Conservation (phyloP, 2,888 invertebrate species). For the Pyrgus malvae region DNA sequence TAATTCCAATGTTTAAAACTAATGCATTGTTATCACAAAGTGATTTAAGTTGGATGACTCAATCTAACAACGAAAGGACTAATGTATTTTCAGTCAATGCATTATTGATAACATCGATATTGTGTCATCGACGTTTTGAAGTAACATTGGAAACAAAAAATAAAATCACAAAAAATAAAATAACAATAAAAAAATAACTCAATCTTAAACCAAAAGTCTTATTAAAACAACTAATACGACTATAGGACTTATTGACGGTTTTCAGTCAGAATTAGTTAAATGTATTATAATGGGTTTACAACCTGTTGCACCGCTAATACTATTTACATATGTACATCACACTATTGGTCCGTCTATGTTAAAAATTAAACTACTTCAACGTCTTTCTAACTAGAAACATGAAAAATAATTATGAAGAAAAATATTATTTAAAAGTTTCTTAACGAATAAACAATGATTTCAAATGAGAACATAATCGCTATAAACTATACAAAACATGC, state of each 20-base stretch:
- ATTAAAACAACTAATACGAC: background rate
- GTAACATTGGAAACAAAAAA: too few relatives aligned
- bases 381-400: constrained; percentile 16
- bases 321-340: constrained; percentile 78
- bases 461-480: background rate
- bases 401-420: background rate
- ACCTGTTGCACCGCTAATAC: constrained; percentile 61
- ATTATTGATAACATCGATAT: too few relatives aligned
- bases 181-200: too few relatives aligned
- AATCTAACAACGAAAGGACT: too few relatives aligned
- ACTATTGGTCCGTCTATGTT: constrained; percentile 78
- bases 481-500: too few relatives aligned
- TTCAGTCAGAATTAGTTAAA: constrained; percentile 28
- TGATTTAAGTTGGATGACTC: too few relatives aligned
- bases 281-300: constrained; percentile 45
- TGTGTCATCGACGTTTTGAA: too few relatives aligned
- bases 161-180: too few relatives aligned
- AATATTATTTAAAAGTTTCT: background rate
- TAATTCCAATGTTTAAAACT: too few relatives aligned
- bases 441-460: background rate
- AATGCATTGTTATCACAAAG: too few relatives aligned
- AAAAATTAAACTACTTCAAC: constrained; percentile 45
- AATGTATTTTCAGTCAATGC: too few relatives aligned
- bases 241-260: constrained; percentile 12
- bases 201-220: too few relatives aligned